Evolutionary conservation across 1,140 invertebrate species (phyloP), one percentile per base, ranked within the genome.

Genomic region (Diorhabda sublineata): DNA sequence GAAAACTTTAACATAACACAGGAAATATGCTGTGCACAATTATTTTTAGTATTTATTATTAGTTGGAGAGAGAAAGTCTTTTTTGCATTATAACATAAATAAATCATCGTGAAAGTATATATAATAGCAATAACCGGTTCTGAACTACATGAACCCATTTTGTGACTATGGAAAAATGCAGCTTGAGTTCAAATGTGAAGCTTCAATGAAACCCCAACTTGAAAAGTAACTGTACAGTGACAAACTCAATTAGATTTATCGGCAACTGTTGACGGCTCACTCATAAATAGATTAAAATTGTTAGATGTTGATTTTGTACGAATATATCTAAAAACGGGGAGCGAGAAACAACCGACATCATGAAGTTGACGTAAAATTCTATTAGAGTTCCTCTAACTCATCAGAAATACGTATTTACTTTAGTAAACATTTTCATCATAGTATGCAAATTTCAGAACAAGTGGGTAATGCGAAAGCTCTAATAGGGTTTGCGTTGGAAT

Each of bases 381-480:
- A 52, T n/a, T n/a, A 52, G 4, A 52, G 2, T 6, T 52, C n/a
- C 47, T 52, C n/a, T n/a, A 52, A 52, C 47, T 52, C 47, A 52
- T 52, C 47, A 52, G 47, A n/a, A 52, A 4, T n/a, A 52, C 47
- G n/a, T 52, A 52, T 52, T 52, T 52, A 52, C 47, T 52, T 52
- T 52, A 52, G 47, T 52, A 52, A 52, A 52, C 47, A 52, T 52
- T 52, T 52, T 52, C 47, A 52, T 52, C 47, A 52, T 6, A 52
- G 47, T 52, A 52, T 52, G 47, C 47, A 52, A 52, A 52, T 52
- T 52, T 52, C 47, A 8, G 47, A 52, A 52, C 47, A 52, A 52
- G n/a, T 52, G 47, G n/a, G 47, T 52, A 52, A 52, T 52, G 47
- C 47, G n/a, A 52, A 52, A 52, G 47, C 47, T 52, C n/a, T 52